Base-by-base conservation (phyloP, 2,113 vertebrate genomes). In the Thymallus thymallus region DNA sequence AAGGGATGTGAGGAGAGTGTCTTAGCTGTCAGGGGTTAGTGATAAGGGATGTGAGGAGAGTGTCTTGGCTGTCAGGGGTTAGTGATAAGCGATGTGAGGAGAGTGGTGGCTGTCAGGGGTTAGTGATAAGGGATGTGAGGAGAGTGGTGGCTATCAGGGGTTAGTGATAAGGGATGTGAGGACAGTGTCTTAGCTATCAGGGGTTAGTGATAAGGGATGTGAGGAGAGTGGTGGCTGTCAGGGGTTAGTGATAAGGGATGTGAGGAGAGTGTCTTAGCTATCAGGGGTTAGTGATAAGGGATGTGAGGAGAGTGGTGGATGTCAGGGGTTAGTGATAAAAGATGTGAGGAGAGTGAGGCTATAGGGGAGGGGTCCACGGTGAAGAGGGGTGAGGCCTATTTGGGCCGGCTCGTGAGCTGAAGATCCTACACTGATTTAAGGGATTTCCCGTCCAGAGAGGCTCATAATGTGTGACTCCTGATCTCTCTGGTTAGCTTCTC, bases 381-480 rank as follows among this genome's bases (percentile, higher is more conserved):
- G 55, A 22, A 29, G 24, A 16, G 55, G 26, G 69, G 22, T 51
- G 22, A 29, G 75, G 62, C 22, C 14, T 69, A 72, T 84, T 76
- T 82, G 10, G 69, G 51, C 67, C 69, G 13, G 48, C 74, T 80
- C 60, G 80, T 80, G 68, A 80, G 51, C 63, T 63, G 72, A 35
- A 78, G 79, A 80, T 79, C 76, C 73, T 48, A 30, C 22, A 1
- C 73, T 63, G 56, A 82, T 78, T 65, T 61, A 80, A 73, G 72
- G 58, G 76, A 82, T 85, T 81, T 80, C 64, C 75, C 78, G 71
- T 85, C 71, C 56, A 61, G 14, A 71, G 48, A 35, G 45, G 76
- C 48, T 58, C 68, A 16, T 13, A n/a, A 18, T n/a, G 55, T 58
- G 20, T 18, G 16, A 58, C 55, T 58, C 4, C 55, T 13, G 55